Evolutionary conservation across 2,888 invertebrate genomes (phyloP), one percentile per base, ranked within the genome.

Genomic region (Adela reaumurella): DNA sequence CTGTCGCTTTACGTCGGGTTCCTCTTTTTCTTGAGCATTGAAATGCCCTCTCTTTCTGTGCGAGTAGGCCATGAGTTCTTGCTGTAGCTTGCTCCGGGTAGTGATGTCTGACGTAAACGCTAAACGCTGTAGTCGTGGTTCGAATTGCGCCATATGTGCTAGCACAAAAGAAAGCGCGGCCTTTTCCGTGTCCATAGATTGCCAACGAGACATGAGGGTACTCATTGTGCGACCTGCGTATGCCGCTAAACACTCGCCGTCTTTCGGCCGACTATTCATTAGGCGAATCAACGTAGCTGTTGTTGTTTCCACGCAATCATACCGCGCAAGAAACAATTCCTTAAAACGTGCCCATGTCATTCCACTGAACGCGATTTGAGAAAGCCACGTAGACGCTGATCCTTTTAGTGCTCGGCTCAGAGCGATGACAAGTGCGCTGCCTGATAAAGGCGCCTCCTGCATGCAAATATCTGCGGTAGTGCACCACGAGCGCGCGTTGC

Each of bases 331-430:
- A 24, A 52, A 49, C 28, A 53, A 28, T 43, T 52, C 41, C 35
- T 50, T 48, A n/a, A 52, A 49, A 43, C 49, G 45, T n/a, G 41
- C 16, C 53, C 53, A 52, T 10, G 42, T 50, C 48, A 52, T 51
- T 46, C 46, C 50, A 14, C 6, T 17, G 35, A 43, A 52, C 28
- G 17, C 4, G 8, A 50, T 44, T 19, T 53, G 53, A 18, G 53
- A 42, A 10, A 50, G 43, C 49, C 53, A 50, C 19, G 46, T 10
- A 18, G 48, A 43, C 11, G 50, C 46, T 17, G 46, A 46, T 10
- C 49, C 52, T 35, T 51, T 43, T 16, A 47, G 29, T 41, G 46
- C 47, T 19, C 19, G 19, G 20, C 50, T 50, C 6, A 50, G 20
- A 8, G 47, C 49, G 10, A 52, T 49, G 3, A 49, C 49, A 16